Evolutionary conservation across 2,113 vertebrate species (phyloP).

Genomic region (Ariopsis seemanni): DNA sequence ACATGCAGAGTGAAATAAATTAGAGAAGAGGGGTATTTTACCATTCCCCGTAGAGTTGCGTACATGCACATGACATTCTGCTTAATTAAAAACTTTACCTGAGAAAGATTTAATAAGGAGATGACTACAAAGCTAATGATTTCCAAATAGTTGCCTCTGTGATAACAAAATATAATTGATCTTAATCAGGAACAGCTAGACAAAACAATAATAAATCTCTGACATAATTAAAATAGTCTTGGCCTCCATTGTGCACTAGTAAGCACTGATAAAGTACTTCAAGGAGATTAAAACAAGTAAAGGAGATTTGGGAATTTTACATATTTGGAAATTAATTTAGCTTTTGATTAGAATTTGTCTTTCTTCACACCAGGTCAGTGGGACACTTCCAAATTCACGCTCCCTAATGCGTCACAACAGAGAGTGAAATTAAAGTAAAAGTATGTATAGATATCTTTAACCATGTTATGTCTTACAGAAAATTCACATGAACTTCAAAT

Average conservation of each 20-base stretch:
- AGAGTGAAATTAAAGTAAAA: background rate
- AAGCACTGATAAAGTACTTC: conserved; percentile 24
- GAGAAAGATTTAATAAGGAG: conserved; percentile 39
- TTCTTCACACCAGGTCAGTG: background rate
- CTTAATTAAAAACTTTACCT: conserved; percentile 49
- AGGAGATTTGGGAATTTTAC: conserved; percentile 4
- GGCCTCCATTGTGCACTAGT: conserved; percentile 12
- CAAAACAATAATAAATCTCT: conserved; percentile 29
- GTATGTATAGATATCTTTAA: background rate
- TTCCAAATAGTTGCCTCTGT: conserved; percentile 8
- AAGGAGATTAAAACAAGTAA: conserved; percentile 16
- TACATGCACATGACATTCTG: conserved; percentile 28
- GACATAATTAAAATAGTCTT: conserved; percentile 37
- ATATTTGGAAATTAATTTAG: conserved; percentile 8
- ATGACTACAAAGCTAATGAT: conserved; percentile 34
- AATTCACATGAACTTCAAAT: background rate
- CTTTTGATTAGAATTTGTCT: conserved; percentile 1
- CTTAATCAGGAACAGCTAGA: conserved; percentile 27
- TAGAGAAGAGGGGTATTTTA: conserved; percentile 30
- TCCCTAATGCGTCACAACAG: background rate
- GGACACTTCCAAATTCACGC: background rate
- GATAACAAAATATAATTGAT: conserved; percentile 42
- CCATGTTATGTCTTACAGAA: background rate
- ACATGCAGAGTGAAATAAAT: conserved; percentile 37
- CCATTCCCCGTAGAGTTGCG: conserved; percentile 37